Base-by-base conservation (phyloP, 2,888 invertebrate genomes). In the Dryadula phaetusa region DNA sequence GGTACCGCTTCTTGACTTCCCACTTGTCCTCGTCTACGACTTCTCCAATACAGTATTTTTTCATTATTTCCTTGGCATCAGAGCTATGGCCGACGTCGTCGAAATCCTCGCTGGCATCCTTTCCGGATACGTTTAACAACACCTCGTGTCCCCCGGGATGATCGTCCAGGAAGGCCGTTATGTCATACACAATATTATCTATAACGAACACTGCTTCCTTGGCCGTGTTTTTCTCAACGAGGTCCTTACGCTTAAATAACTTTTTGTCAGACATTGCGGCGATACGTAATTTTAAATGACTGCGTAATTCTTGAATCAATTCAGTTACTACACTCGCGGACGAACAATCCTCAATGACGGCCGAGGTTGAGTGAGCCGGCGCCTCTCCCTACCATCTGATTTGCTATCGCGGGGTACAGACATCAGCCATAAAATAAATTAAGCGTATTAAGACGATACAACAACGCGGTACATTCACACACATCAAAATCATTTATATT, bases 81-180 rank as follows among this genome's bases (percentile, higher is more conserved):
- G 96, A 95, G 44, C 99, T 99, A 93, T 99, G 99, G 0, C 99
- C 99, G 70, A 99, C 98, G 93, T 99, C 99, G 91, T 98, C 98
- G 88, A 99, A 99, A n/a, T 96, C 94, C 87, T 99, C 99, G 47
- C 98, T 96, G n/a, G 96, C 97, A 92, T 98, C 98, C 83, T 94
- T 94, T 70, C 98, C 98, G 68, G 95, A 95, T 83, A 96, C 96
- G 83, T 98, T 97, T 68, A 97, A 80, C 12, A 99, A 93, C 69
- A 98, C 97, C 91, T 99, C 99, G 90, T 98, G 98, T 46, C 98
- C 98, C 69, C 98, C 98, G 72, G 98, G 98, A 90, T 99, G 98
- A 56, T 98, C 91, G 77, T 92, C 92, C 62, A 90, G 78, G 77
- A 92, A 92, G 67, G 75, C 69, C 22, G 82, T 81, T 18, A 89